Base-by-base conservation (phyloP, 2,113 vertebrate genomes). In the Ptilorrhoa leucosticta region DNA sequence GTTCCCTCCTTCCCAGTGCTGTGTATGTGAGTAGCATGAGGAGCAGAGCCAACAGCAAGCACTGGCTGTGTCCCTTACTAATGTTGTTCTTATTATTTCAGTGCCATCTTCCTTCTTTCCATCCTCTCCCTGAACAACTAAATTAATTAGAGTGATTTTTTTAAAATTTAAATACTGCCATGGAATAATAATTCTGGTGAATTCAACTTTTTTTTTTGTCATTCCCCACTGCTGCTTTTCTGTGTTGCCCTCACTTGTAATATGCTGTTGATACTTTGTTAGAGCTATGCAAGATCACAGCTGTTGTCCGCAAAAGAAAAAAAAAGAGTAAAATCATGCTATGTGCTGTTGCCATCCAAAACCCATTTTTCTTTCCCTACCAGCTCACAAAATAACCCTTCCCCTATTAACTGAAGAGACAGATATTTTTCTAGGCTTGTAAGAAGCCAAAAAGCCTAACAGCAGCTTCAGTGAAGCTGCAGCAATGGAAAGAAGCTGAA, bases 251-350 rank as follows among this genome's bases (percentile, higher is more conserved):
- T 84, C 65, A 30, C 48, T 80, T 90, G 60, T 93, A 92, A 90
- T 88, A 42, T 51, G 22, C 58, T 90, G 95, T 80, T 86, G 83
- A 58, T 96, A 92, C 78, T 94, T 87, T 84, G 89, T 82, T 93
- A 88, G 27, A 93, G 86, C 94, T 87, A 71, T 93, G 87, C 86
- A 89, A 95, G 91, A 94, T 89, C 94, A 93, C 95, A 96, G 95
- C 87, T 96, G 87, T 78, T 89, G 64, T 60, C 72, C 44, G n/a
- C 3, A 47, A 66, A 71, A 72, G n/a, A 70, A 53, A 57, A 45
- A 39, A 51, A 37, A 33, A 37, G 2, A 71, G 15, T 35, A 82
- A 87, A 94, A 89, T 61, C 60, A 53, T 9, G 53, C 84, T 85
- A 24, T 93, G 57, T 89, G 84, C 84, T 87, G 73, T 83, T 94